phyloP scores from a whole-genome alignment of 2,797 vertebrate genomes.

The Helostoma temminkii region DNA sequence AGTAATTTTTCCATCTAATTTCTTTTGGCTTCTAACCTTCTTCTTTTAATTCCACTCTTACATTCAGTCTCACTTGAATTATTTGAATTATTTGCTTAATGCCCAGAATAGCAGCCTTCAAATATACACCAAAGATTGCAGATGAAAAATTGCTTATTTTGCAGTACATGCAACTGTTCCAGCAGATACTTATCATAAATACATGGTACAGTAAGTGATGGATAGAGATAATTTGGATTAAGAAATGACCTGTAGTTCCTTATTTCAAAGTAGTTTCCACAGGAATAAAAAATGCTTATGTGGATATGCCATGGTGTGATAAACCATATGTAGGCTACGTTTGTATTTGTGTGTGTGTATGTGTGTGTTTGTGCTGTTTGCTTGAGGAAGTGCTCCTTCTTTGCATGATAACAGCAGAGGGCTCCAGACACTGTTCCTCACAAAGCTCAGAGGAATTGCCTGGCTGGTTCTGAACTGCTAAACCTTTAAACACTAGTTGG shows the following conservation, averaged over 20 bases:
- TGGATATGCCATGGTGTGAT: slow-evolving; percentile 32
- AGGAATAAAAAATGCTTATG: slow-evolving; percentile 23
- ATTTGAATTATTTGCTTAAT: slow-evolving; percentile 51
- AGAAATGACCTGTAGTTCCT: slow-evolving; percentile 47
- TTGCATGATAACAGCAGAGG: slow-evolving; percentile 76
- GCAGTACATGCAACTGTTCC: slow-evolving; percentile 4
- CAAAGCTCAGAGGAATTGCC: slow-evolving; percentile 70
- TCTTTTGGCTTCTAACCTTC: slow-evolving; percentile 47
- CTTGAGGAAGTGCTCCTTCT: slow-evolving; percentile 50
- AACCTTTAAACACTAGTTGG: slow-evolving; percentile 81
- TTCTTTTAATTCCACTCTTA: slow-evolving; percentile 36
- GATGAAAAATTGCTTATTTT: slow-evolving; percentile 16
- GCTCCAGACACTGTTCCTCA: slow-evolving; percentile 70
- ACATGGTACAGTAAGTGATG: neutral
- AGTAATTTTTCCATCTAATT: slow-evolving; percentile 53
- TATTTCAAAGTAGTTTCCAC: slow-evolving; percentile 23
- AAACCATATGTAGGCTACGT: slow-evolving; percentile 41
- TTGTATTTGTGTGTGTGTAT: slow-evolving; percentile 27
- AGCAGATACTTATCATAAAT: slow-evolving; percentile 18
- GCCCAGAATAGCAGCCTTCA: slow-evolving; percentile 47
- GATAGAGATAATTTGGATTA: slow-evolving; percentile 25
- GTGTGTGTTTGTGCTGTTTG: slow-evolving; percentile 48
- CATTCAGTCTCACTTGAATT: slow-evolving; percentile 47
- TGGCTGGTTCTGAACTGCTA: slow-evolving; percentile 79
- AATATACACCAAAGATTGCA: slow-evolving; percentile 29